Conservation (phyloP, 2,113 vertebrate species). For the Passer domesticus region DNA sequence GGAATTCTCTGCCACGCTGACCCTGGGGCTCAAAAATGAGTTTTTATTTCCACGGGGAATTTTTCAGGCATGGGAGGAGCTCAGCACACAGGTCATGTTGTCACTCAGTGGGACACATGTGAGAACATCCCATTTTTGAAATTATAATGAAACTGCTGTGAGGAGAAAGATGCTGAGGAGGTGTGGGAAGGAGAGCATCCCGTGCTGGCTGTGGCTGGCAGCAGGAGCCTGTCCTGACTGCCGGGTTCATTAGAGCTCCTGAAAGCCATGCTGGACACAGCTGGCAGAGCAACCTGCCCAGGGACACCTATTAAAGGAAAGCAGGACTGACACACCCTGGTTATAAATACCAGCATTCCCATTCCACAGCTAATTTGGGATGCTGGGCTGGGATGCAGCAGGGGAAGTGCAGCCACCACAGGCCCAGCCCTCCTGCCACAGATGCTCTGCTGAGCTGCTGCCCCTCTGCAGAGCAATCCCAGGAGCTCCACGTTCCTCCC, state of each 20-base stretch:
- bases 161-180: not conserved
- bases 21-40: not conserved
- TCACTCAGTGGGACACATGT: accelerated
- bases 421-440: not conserved
- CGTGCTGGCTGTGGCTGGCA: not conserved
- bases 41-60: not conserved
- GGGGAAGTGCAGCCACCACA: not conserved
- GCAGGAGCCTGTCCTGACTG: not conserved
- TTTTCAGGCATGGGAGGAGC: not conserved
- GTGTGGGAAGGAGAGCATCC: not conserved
- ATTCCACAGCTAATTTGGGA: not conserved
- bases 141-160: accelerated
- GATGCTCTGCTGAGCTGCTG: not conserved
- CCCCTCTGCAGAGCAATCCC: not conserved
- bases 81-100: not conserved
- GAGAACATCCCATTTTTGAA: not conserved
- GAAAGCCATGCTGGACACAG: not conserved
- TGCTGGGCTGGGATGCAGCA: not conserved
- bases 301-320: not conserved
- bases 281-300: conserved; percentile 11
- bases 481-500: not conserved
- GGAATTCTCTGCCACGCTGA: not conserved
- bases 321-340: not conserved
- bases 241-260: accelerated
- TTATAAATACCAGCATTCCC: not conserved